Evolutionary conservation across 2,797 vertebrate genomes (phyloP), one percentile per base, ranked within the genome.

Genomic region (Hyperoplus immaculatus): DNA sequence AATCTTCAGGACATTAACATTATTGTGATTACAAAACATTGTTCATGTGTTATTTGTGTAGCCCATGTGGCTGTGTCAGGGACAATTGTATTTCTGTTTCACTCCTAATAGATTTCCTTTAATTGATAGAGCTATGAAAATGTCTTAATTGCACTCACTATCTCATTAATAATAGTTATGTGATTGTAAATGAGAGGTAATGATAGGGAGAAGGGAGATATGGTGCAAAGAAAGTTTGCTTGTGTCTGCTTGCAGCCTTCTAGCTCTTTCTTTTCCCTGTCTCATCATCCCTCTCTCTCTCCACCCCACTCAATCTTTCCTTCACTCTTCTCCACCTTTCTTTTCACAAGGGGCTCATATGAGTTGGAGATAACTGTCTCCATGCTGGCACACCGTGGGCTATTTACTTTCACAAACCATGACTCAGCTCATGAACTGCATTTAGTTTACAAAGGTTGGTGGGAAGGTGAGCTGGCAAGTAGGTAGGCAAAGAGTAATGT

Each of bases 391-490:
- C 72, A 85, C 75, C 85, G 75, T 5, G 21, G 12, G 54, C 77
- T 85, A 72, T 84, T 88, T 82, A 77, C 61, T 76, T 78, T 55
- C 41, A 80, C 69, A 85, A 87, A 85, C 86, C 77, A 79, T 82
- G 86, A 83, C 78, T 88, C 80, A 83, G 69, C 69, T 69, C 83
- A 80, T 85, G 62, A 84, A 78, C 69, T 82, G 54, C 39, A 69
- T 74, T 71, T 75, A 54, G n/a, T 62, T 62, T 63, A 58, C 76
- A 70, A 60, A 69, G 62, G 80, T 80, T 62, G 65, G 68, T 70
- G 68, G 36, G 10, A 55, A 66, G 41, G 50, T 54, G 57, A 14
- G 68, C 36, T 72, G 36, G 42, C 61, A 42, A 68, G 43, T 57
- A 65, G 39, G 57, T 54, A 13, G 59, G 64, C 53, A 29, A 36